These are phyloP conservation scores for Drosophila leonis DNA, from an alignment of 2,888 invertebrate species.

Conservation along the genomic window DNA sequence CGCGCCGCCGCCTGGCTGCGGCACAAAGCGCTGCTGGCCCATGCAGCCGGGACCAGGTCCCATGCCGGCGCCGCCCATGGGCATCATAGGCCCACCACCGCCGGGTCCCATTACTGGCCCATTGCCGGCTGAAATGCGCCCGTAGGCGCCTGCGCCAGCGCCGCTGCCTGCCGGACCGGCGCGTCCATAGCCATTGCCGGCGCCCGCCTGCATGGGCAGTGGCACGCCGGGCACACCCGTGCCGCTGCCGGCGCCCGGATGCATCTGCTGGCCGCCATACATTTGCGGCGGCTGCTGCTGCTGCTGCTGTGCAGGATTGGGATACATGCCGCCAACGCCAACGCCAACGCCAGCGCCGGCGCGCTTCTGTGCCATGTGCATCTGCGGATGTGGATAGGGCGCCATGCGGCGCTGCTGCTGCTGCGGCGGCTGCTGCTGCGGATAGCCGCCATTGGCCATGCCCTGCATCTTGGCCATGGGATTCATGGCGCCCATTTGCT, in stretches of 20 bases:
- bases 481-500: conserved; percentile 88
- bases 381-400: conserved; percentile 94
- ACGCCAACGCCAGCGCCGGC: conserved; percentile 62
- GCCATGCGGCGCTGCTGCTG: conserved; percentile 89
- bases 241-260: conserved; percentile 81
- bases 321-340: conserved; percentile 79
- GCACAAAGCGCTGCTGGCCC: conserved; percentile 82
- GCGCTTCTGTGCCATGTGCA: conserved; percentile 93
- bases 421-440: conserved; percentile 86
- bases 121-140: conserved; percentile 70
- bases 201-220: conserved; percentile 84
- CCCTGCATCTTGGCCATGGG: conserved; percentile 88
- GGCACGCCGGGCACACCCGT: conserved; percentile 79
- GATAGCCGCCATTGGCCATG: conserved; percentile 87
- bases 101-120: conserved; percentile 84
- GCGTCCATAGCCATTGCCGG: conserved; percentile 85
- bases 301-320: conserved; percentile 87
- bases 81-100: conserved; percentile 82
- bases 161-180: conserved; percentile 68
- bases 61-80: conserved; percentile 68
- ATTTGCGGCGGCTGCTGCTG: conserved; percentile 82
- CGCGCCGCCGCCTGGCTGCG: conserved; percentile 75
- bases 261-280: conserved; percentile 83
- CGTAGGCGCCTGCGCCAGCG: conserved; percentile 69
- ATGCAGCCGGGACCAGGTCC: conserved; percentile 79